Base-by-base conservation (phyloP, 2,888 invertebrate species). In the Lysandra bellargus region DNA sequence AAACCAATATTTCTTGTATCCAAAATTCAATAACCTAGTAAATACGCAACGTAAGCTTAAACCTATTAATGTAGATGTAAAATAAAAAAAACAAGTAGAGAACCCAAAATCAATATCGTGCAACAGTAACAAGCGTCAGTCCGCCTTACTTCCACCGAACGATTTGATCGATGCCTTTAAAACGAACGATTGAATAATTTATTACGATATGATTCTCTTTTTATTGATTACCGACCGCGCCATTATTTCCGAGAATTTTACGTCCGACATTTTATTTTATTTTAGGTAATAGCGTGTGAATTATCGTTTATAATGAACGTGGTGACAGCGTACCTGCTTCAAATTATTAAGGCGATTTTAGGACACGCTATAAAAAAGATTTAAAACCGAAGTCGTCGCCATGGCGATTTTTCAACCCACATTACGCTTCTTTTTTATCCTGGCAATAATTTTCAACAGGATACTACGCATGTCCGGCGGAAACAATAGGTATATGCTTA, bases 151-250 rank as follows among this genome's bases (percentile, higher is more conserved):
- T 82, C 82, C 82, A 80, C 82, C 83, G 81, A 83, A 82, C 83
- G 84, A 84, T 85, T 87, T 90, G 91, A 91, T 90, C 88, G 90
- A 90, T 91, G 89, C 88, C 83, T 89, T 88, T 88, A 88, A 89
- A 89, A 88, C 85, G 88, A 88, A 82, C 84, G 85, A 87, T 88
- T 87, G 86, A 88, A 88, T 89, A 89, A 90, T 89, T 90, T 90
- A 90, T 90, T 86, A 85, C 83, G 81, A 84, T 86, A 83, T 83
- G 83, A 87, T 85, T 85, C 85, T 83, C 40, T 84, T 85, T 85
- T 85, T 85, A 86, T 85, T 84, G 83, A 86, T 87, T 88, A 88
- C 88, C 87, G 84, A 84, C 73, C 64, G 78, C 74, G 69, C 53
- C 78, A 73, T 78, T 33, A 79, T 74, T 79, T 80, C 80, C 79